Percentiles rank a stretch among this genome's conserved stretches.
Conservation (phyloP, 1,140 invertebrate species). For the Rhagoletis zephyria region DNA sequence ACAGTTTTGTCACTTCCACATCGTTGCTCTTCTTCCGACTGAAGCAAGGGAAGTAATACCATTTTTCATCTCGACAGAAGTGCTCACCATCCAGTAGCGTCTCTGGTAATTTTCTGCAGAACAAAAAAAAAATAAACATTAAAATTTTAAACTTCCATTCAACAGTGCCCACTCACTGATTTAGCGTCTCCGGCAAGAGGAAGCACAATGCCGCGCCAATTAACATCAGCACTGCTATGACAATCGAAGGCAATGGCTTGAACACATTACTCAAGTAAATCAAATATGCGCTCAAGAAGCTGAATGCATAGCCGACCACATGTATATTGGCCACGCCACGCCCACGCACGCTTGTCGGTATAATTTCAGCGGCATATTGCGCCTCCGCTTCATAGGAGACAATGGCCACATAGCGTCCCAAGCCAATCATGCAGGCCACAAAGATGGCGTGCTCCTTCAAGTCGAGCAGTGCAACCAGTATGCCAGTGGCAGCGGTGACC, state of each 20-base stretch:
- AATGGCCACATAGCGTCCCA: conserved; percentile 78
- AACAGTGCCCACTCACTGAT: conserved; percentile 65
- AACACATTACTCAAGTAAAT: conserved; percentile 73
- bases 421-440: conserved; percentile 70
- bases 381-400: conserved; percentile 79
- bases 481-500: conserved; percentile 73
- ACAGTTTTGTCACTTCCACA: conserved; percentile 48
- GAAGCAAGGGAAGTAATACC: conserved; percentile 67
- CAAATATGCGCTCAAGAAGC: conserved; percentile 70
- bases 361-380: conserved; percentile 79
- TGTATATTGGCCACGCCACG: conserved; percentile 77
- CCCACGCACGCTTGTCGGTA: conserved; percentile 79
- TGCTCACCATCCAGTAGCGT: conserved; percentile 77
- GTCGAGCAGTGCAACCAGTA: conserved; percentile 66
- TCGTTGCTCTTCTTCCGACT: conserved; percentile 58
- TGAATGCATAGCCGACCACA: conserved; percentile 75
- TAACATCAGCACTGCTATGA: conserved; percentile 76
- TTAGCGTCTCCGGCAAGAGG: conserved; percentile 77
- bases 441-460: conserved; percentile 60
- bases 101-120: conserved; percentile 74
- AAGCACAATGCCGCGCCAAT: conserved; percentile 76
- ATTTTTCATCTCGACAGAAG: conserved; percentile 76
- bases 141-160: background rate
- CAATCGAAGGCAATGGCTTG: conserved; percentile 75
- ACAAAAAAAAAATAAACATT: conserved; percentile 41